Base-by-base conservation (phyloP, 2,888 invertebrate species). In the Mactromeris polynyma region DNA sequence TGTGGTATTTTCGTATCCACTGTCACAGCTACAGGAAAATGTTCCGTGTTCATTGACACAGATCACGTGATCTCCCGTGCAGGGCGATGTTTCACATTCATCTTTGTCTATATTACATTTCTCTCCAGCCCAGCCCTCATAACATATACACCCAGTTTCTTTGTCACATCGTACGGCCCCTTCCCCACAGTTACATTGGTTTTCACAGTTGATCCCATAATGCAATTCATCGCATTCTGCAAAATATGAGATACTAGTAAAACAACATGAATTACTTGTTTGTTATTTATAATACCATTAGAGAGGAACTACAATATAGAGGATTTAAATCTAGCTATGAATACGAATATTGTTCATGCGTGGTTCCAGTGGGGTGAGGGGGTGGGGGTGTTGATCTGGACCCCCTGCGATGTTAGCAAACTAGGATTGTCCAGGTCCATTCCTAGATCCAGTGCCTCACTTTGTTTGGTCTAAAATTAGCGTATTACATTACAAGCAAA, bases 31-130 rank as follows among this genome's bases (percentile, higher is more conserved):
- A 82, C 92, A 92, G 17, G 64, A 77, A 42, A 54, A 92, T 0
- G 86, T 80, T 31, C 92, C 92, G 0, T 58, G 88, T 4, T 88
- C 80, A 40, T 92, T 90, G 1, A 89, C 46, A 86, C 92, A 92
- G 2, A 17, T 36, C 31, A 86, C 58, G 33, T 90, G 86, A 2
- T 7, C 21, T 4, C 33, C 85, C 6, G 86, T 85, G 77, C 90
- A 92, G 2, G 87, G 87, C 17, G 81, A 81, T 0, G 19, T 11
- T 1, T 64, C 77, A 86, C 92, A 92, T 42, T 92, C 92, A 51
- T 92, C 69, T 17, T 86, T 51, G 80, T 92, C 91, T 17, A 77
- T 36, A 31, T 90, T 85, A 85, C 92, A 92, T 26, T 81, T 81
- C 1, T 33, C 40, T 2, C 91, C 91, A 0, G 40, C 82, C 91